Conservation (phyloP, 2,113 vertebrate species). For the Rhegmatorhina hoffmannsi region DNA sequence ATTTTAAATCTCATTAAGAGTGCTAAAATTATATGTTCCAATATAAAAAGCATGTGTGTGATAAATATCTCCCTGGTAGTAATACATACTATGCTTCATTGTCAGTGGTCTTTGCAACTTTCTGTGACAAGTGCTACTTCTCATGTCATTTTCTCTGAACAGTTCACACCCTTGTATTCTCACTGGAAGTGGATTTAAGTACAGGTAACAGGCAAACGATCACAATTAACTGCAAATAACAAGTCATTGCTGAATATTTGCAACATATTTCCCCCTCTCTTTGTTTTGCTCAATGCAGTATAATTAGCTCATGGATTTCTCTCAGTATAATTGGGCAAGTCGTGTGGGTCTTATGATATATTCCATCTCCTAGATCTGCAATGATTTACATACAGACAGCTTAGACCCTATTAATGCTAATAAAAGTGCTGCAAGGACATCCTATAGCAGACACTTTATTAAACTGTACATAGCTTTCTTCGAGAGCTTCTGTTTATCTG, state of each 20-base stretch:
- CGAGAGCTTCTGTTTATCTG: conserved; percentile 38
- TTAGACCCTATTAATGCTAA: conserved; percentile 41
- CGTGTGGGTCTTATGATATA: not conserved
- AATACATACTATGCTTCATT: accelerated
- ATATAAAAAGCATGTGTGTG: not conserved
- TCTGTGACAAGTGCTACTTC: not conserved
- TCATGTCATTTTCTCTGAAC: not conserved
- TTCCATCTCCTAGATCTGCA: conserved; percentile 35
- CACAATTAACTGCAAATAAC: not conserved
- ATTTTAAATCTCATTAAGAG: conserved; percentile 22
- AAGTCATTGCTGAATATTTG: not conserved
- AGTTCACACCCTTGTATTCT: not conserved
- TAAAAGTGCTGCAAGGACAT: conserved; percentile 40
- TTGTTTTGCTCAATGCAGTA: not conserved
- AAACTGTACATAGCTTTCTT: conserved; percentile 40
- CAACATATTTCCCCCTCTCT: not conserved
- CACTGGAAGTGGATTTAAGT: not conserved
- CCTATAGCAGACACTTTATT: not conserved
- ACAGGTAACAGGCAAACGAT: not conserved
- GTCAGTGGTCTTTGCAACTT: not conserved
- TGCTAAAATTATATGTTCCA: conserved; percentile 24
- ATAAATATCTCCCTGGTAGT: not conserved
- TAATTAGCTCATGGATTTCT: not conserved
- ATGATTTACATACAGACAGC: conserved; percentile 53
- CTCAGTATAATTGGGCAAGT: not conserved